Evolutionary conservation across 2,113 vertebrate species (phyloP).

Genomic region (Embiotoca jacksoni): DNA sequence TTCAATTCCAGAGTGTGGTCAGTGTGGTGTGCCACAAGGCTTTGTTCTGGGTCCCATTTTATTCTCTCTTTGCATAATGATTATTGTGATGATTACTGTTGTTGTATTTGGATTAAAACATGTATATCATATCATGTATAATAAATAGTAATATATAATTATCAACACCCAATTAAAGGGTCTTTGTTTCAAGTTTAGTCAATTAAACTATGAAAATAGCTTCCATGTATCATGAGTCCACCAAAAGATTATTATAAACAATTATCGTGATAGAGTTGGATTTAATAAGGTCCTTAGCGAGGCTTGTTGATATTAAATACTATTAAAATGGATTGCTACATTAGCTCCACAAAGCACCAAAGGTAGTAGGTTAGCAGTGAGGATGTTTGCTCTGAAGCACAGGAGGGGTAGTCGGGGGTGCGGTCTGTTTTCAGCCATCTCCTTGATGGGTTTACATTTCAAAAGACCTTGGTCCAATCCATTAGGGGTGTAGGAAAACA

Average conservation of each 20-base stretch:
- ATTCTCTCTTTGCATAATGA: background rate
- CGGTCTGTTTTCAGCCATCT: slow-evolving; percentile 65
- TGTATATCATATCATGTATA: background rate
- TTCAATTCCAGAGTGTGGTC: background rate
- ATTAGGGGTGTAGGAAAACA: slow-evolving; percentile 83
- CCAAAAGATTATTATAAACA: slow-evolving; percentile 10
- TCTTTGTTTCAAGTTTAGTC: too few relatives aligned
- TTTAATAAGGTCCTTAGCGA: background rate
- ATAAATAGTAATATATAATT: too few relatives aligned
- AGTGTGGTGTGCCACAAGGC: background rate
- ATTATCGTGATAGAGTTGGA: background rate
- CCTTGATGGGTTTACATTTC: slow-evolving; percentile 84
- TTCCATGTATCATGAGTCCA: background rate
- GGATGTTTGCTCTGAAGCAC: slow-evolving; percentile 33
- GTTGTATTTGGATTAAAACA: background rate
- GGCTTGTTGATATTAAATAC: slow-evolving; percentile 1
- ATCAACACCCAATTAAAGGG: background rate
- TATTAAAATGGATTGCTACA: background rate
- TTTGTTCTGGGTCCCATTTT: too few relatives aligned
- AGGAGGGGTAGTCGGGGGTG: slow-evolving; percentile 23
- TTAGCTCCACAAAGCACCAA: slow-evolving; percentile 12
- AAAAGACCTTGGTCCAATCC: slow-evolving; percentile 85
- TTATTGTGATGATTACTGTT: background rate
- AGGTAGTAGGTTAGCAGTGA: slow-evolving; percentile 26
- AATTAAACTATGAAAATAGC: background rate